Evolutionary conservation across 35 echinoderm and acorn worm genomes (phyloP), one percentile per base, ranked within the genome.

Genomic region (Apostichopus parvimensis): DNA sequence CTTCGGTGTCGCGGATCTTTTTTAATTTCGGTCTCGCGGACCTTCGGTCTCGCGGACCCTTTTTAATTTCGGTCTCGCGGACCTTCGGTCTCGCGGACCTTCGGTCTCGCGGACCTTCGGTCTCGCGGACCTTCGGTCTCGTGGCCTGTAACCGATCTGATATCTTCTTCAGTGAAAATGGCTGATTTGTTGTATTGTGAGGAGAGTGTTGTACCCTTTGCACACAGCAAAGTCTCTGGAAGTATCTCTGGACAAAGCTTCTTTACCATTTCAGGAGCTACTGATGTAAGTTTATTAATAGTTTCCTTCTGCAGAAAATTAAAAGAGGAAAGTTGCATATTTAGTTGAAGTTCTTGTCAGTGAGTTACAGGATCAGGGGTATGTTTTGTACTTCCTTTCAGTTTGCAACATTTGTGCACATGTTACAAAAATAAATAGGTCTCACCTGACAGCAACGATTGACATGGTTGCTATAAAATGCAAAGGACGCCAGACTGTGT

Each of bases 221-320:
- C 9, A 9, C 9, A 66, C 17, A 15, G 6, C 62, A 7, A 15
- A 12, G 62, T 9, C 62, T 66, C 17, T 2, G 62, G 62, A 15
- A 66, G 17, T 9, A 66, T 9, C 2, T 1, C 1, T 12, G 62
- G 62, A 66, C 6, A 66, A 12, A 66, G 6, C 62, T 66, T 66
- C 62, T 66, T 9, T 66, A 15, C 17, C 62, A 66, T 15, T 12
- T 66, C 62, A 12, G 62, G 9, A 15, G 17, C 62, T 66, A 1
- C 62, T 12, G 9, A 9, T 66, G 62, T 66, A 2, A 66, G 62
- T 66, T 66, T 66, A 4, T 78, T 21, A 21, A 78, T 78, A 21
- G 13, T 78, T 78, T 78, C 77, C 22, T 78, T 78, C 77, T 78
- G 77, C 77, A 78, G 8, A 21, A 78, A 78, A 18, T 78, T 78